These are phyloP conservation scores for Tychaedon coryphoeus DNA, from an alignment of 2,113 vertebrate genomes.

Conservation along the genomic window DNA sequence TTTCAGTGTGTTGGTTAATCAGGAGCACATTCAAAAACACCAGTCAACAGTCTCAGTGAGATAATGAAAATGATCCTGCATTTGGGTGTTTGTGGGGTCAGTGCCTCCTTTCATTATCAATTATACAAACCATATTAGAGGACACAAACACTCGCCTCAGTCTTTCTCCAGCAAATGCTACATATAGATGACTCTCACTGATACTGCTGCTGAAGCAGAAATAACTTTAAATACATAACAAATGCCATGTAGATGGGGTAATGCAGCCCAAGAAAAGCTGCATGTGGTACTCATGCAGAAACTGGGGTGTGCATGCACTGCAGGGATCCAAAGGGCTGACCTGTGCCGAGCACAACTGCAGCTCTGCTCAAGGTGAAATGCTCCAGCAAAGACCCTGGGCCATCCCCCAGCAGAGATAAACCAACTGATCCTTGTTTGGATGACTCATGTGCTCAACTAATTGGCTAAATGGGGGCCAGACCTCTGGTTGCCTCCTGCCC, in stretches of 20 bases:
- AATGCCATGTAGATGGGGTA: rapidly evolving
- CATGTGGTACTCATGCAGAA: neutral
- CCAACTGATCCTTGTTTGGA: neutral
- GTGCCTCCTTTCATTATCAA: neutral
- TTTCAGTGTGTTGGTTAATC: neutral
- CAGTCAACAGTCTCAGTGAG: rapidly evolving
- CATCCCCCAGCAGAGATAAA: neutral
- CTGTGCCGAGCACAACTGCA: rapidly evolving
- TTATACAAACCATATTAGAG: neutral
- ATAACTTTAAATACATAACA: neutral
- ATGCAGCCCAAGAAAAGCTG: neutral
- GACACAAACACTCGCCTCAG: rapidly evolving
- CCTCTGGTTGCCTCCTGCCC: neutral
- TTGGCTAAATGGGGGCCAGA: conserved; percentile 30
- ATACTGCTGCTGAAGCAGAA: neutral
- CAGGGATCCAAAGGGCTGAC: neutral
- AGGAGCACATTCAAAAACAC: neutral
- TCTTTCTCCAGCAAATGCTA: neutral
- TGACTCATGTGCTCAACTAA: conserved; percentile 34
- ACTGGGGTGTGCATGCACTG: rapidly evolving
- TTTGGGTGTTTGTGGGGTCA: neutral
- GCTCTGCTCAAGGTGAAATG: neutral
- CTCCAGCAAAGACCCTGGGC: neutral
- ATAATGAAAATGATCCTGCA: neutral
- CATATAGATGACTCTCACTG: neutral